Evolutionary conservation across 2,888 invertebrate species (phyloP), one percentile per base, ranked within the genome.

Genomic region (Dicycla oo): DNA sequence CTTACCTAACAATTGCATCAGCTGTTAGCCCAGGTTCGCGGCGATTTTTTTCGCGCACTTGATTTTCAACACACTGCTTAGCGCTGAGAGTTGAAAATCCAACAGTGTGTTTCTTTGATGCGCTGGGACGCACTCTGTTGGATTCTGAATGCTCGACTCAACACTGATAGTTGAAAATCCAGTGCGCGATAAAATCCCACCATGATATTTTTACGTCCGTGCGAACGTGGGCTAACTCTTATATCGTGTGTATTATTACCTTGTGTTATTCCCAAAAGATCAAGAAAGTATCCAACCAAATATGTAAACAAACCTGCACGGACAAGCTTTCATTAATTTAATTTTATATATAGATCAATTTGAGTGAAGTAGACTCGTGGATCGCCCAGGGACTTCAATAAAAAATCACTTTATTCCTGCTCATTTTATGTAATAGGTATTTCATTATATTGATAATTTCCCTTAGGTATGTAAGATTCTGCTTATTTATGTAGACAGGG

Each of bases 341-440:
- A 66, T 80, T 73, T 76, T 79, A 77, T 81, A 67, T 82, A 74
- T 69, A 77, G 75, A 71, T 75, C 83, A 88, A 86, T 86, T 84
- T 79, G 75, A 79, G 64, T 76, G 40, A 63, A 82, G 86, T 79
- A 74, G 68, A 76, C 58, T 69, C 78, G 61, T 69, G 64, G 63
- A 54, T 67, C 74, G 80, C 90, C 78, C 83, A 49, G 67, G 86
- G 87, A 86, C 66, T 86, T 86, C 87, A 87, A 90, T 91, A 91
- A 90, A 88, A 89, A 89, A 88, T 84, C 90, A 91, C 89, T 91
- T 90, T 89, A 87, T 87, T 85, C 43, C 75, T 79, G 80, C 73
- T 85, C 75, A 75, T 88, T 86, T 83, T 81, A 82, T 78, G 79
- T 78, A 88, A 88, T 87, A 87, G 80, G 83, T 84, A 83, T 82